Evolutionary conservation across 1,140 invertebrate species (phyloP).

Genomic region (Schlechtendalia chinensis): DNA sequence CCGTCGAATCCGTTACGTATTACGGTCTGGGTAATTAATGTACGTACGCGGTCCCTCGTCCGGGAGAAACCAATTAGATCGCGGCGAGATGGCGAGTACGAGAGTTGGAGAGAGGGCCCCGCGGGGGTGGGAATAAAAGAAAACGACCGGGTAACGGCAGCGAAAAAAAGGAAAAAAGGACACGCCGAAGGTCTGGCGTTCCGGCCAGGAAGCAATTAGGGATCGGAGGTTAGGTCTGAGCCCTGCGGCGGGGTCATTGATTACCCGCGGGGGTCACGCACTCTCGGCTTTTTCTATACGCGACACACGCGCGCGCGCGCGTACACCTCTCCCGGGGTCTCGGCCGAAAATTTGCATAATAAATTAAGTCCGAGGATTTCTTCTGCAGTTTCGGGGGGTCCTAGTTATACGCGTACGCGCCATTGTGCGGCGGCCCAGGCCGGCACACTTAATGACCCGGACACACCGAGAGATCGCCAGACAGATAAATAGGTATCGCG

Average conservation of each 20-base stretch:
- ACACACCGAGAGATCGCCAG: conserved; percentile 41
- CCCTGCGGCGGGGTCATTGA: conserved; percentile 38
- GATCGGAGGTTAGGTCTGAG: conserved; percentile 46
- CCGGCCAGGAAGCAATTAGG: conserved; percentile 48
- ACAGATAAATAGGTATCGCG: conserved; percentile 27
- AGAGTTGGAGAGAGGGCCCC: too few species aligned
- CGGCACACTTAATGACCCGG: conserved; percentile 46
- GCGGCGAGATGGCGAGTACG: conserved; percentile 41
- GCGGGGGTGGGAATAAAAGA: too few species aligned
- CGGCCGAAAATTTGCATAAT: conserved; percentile 47
- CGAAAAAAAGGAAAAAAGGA: conserved; percentile 22
- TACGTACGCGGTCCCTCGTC: not conserved
- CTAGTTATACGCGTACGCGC: not conserved
- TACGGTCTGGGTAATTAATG: conserved; percentile 30
- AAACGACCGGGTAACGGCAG: conserved; percentile 3
- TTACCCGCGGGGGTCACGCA: conserved; percentile 38
- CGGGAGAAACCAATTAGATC: conserved; percentile 39
- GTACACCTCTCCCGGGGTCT: not conserved
- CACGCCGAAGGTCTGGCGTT: conserved; percentile 45
- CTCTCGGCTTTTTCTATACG: not conserved
- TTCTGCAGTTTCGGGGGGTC: conserved; percentile 41
- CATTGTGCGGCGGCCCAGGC: not conserved
- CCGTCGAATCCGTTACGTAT: not conserved
- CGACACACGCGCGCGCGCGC: not conserved
- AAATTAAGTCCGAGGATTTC: conserved; percentile 49